Evolutionary conservation across 1,140 invertebrate genomes (phyloP).

Genomic region (Brachionus plicatilis): DNA sequence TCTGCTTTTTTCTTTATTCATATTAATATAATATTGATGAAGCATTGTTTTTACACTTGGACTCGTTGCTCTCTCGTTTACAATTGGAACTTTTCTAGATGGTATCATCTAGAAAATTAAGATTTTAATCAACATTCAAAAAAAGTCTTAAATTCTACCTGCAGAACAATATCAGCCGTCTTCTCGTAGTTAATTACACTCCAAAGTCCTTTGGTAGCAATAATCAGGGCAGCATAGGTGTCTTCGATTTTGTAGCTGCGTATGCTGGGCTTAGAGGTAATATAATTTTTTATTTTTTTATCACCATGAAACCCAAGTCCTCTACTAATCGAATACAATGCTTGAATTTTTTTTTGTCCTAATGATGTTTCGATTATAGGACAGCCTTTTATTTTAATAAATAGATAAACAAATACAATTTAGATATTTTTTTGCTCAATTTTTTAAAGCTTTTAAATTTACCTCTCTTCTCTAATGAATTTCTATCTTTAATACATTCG

Average conservation of each 20-base stretch:
- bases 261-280: not conserved
- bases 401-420: too few species aligned
- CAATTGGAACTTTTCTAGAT: not conserved
- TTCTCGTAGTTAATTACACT: conserved; percentile 7
- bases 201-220: conserved; percentile 34
- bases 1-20: conserved; percentile 18
- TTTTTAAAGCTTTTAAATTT: not conserved
- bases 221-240: not conserved
- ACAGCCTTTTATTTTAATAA: not conserved
- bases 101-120: not conserved
- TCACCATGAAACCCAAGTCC: conserved; percentile 39
- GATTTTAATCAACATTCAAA: not conserved
- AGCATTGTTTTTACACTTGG: conserved; percentile 33
- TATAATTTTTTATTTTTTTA: conserved; percentile 11
- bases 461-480: not conserved
- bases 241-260: conserved; percentile 9
- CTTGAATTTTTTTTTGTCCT: not conserved
- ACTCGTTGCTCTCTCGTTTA: conserved; percentile 8
- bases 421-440: too few species aligned
- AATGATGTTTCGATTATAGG: not conserved
- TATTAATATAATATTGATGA: conserved; percentile 19
- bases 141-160: not conserved
- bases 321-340: conserved; percentile 25
- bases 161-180: conserved; percentile 28
- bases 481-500: not conserved